A percentile compares a stretch with the other conserved stretches of the same genome.
phyloP scores from a whole-genome alignment of 2,797 vertebrate genomes.

The Gallinago solitaria region DNA sequence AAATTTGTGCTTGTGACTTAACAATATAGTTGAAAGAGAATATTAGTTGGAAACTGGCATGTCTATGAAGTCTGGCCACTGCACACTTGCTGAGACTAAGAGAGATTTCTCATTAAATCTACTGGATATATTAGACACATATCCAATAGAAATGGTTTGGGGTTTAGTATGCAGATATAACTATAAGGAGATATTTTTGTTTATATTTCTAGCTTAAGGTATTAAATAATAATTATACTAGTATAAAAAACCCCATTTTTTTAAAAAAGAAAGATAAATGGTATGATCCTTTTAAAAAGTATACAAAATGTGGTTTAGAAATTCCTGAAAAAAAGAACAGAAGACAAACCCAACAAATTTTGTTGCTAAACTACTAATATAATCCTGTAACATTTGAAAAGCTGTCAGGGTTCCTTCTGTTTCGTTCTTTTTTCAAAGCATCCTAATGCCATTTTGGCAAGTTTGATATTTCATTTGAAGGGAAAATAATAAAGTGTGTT shows the following conservation, averaged over 20 bases:
- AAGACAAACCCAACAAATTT: neutral
- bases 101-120: neutral
- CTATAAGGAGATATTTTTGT: neutral
- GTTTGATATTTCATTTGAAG: conserved; percentile 79
- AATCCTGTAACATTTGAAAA: conserved; percentile 46
- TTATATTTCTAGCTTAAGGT: neutral
- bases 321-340: neutral
- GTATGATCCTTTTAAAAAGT: neutral
- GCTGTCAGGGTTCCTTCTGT: conserved; percentile 31
- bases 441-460: conserved; percentile 66
- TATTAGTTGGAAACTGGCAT: neutral
- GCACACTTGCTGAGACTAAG: neutral
- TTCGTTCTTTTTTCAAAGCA: conserved; percentile 56
- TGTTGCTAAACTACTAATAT: neutral
- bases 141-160: neutral
- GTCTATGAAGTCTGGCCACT: neutral
- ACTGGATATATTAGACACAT: neutral
- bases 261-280: neutral
- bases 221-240: neutral
- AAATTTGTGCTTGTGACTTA: neutral
- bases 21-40: neutral
- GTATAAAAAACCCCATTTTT: neutral
- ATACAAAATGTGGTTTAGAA: neutral
- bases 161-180: neutral
- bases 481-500: conserved; percentile 77